Conservation (phyloP, 2,797 vertebrate species). For the Falco berigora region DNA sequence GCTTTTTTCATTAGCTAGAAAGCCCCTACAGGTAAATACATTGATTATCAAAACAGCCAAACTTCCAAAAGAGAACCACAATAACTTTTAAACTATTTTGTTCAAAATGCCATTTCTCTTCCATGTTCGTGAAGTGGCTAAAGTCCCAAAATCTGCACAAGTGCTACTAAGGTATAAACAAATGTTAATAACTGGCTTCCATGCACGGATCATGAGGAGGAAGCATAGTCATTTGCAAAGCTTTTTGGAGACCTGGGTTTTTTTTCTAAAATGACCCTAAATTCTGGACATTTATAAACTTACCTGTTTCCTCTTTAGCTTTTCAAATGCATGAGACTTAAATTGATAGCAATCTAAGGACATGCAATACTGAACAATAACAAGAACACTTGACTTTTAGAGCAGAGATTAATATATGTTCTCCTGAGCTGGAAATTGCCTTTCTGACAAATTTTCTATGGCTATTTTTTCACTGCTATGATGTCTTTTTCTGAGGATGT, state of each 20-base stretch:
- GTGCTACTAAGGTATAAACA: rapidly evolving
- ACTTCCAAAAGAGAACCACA: neutral
- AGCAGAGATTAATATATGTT: neutral
- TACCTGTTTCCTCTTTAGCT: neutral
- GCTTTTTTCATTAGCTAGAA: neutral
- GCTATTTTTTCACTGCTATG: neutral
- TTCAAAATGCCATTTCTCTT: neutral
- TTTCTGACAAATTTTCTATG: neutral
- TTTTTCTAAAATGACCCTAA: neutral
- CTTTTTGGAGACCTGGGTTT: neutral
- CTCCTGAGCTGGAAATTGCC: neutral
- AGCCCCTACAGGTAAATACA: neutral
- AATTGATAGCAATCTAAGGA: neutral
- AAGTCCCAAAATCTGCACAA: neutral
- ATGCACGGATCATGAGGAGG: rapidly evolving
- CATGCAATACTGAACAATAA: neutral
- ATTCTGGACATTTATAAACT: neutral
- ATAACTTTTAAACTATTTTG: neutral
- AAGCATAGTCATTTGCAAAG: neutral
- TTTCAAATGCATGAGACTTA: neutral
- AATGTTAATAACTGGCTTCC: rapidly evolving
- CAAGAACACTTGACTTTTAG: neutral
- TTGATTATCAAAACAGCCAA: rapidly evolving
- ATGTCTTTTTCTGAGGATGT: neutral
- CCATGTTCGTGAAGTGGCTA: rapidly evolving